A percentile compares a stretch with the other conserved stretches of the same genome.
Conservation (phyloP, 2,888 invertebrate species). For the Theodoxus fluviatilis region DNA sequence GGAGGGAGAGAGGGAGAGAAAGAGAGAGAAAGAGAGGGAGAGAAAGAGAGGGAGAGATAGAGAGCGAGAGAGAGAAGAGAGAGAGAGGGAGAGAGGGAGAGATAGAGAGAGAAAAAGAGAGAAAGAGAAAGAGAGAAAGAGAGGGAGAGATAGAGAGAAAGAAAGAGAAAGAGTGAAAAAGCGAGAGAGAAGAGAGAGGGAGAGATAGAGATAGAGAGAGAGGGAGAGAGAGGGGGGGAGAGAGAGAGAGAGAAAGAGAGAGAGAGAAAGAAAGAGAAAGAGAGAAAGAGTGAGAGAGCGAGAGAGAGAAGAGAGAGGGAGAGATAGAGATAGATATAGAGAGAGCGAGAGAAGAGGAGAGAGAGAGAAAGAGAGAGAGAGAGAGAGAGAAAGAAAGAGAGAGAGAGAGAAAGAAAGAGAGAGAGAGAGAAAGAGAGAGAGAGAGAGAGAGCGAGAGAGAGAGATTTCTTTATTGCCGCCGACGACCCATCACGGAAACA, state of each 20-base stretch:
- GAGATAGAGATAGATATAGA: too few species aligned
- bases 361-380: too few species aligned
- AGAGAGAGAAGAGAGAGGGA: neutral
- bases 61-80: neutral
- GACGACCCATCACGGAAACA: too few species aligned
- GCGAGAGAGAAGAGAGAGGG: neutral
- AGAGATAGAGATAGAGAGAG: neutral
- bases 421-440: neutral
- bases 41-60: neutral
- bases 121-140: conserved; percentile 18
- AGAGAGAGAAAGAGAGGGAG: neutral
- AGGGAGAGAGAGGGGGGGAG: neutral
- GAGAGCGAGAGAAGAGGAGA: too few species aligned
- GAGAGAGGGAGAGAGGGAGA: neutral
- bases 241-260: neutral
- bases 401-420: neutral
- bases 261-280: neutral
- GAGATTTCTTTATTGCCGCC: too few species aligned
- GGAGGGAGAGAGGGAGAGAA: neutral
- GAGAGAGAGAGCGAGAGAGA: neutral
- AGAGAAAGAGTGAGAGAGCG: neutral
- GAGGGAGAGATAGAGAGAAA: conserved; percentile 13
- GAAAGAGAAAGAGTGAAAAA: neutral
- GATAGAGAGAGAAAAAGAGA: neutral
- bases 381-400: neutral